Evolutionary conservation across 2,113 vertebrate species (phyloP), one percentile per base, ranked within the genome.

Genomic region (Excalfactoria chinensis): DNA sequence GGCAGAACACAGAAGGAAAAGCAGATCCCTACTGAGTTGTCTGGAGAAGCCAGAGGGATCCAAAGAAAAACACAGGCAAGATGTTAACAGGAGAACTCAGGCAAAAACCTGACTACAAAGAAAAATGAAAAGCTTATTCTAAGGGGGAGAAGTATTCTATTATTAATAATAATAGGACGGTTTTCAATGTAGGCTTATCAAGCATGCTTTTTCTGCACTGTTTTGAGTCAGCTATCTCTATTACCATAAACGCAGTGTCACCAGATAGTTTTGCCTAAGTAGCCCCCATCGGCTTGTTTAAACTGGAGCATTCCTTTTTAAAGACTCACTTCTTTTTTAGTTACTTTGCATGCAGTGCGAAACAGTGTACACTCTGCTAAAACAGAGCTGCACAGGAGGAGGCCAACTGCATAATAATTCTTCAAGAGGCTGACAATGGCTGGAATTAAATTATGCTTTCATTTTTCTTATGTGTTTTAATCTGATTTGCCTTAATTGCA

Each of bases 401-500:
- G 81, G 88, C 53, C 84, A 72, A 92, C 74, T 77, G 82, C 40
- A 81, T 63, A 88, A 71, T 66, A 93, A 96, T 93, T 95, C 84
- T 88, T 90, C 44, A 77, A 56, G 77, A 91, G 86, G 82, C 76
- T 86, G 68, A 84, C 75, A 94, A 69, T 87, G 72, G 83, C 68
- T 30, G 26, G 64, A 94, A 91, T 87, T 76, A 89, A 81, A 86
- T 87, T 74, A 91, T 68, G 63, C 78, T 80, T 97, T 91, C 76
- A 40, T 93, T 92, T 95, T 95, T 91, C 59, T 79, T 62, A 67
- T 26, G 30, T 77, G 26, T 86, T 95, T 90, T 90, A 60, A 67
- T 93, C 90, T 93, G 53, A 92, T 88, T 93, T 84, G 40, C 93
- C 79, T 95, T 94, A 90, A 95, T 95, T 96, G 88, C 74, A 84